phyloP scores from a whole-genome alignment of 1,140 invertebrate genomes.

The Brachystomella parvula region DNA sequence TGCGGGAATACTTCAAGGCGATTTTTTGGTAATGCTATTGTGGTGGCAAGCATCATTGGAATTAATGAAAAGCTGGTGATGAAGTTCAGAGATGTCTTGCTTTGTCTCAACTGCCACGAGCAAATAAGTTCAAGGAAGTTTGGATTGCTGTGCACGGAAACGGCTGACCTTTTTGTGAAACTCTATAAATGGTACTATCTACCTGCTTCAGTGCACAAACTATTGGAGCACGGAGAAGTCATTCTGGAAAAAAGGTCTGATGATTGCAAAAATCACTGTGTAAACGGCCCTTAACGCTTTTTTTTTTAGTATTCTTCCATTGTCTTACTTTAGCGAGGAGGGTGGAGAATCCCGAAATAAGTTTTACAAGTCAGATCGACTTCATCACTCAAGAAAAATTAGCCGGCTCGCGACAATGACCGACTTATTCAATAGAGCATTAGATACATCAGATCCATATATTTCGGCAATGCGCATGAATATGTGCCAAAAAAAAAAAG shows the following conservation, averaged over 20 bases:
- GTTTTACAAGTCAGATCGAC: slow-evolving; percentile 9
- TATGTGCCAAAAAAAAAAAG: background rate
- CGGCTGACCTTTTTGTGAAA: slow-evolving; percentile 8
- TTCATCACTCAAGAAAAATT: slow-evolving; percentile 8
- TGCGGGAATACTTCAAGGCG: background rate
- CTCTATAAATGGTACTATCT: slow-evolving; percentile 41
- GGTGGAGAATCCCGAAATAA: slow-evolving; percentile 17
- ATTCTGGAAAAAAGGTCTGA: no score
- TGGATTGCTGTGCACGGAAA: background rate
- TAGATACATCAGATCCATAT: slow-evolving; percentile 25
- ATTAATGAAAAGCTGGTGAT: background rate
- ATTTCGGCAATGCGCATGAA: slow-evolving; percentile 5
- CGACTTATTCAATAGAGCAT: slow-evolving; percentile 19
- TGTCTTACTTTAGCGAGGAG: background rate
- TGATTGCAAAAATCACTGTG: no score
- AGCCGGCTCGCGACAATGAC: slow-evolving; percentile 1
- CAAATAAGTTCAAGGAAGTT: background rate
- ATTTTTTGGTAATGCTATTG: background rate
- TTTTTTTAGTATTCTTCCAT: background rate
- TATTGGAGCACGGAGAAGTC: slow-evolving; percentile 39
- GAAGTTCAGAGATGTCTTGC: background rate
- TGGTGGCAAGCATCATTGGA: background rate
- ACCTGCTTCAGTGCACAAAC: slow-evolving; percentile 42
- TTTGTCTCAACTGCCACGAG: background rate
- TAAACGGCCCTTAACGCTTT: no score